Evolutionary conservation across 2,113 vertebrate genomes (phyloP), one percentile per base, ranked within the genome.

Genomic region (Echinops telfairi): DNA sequence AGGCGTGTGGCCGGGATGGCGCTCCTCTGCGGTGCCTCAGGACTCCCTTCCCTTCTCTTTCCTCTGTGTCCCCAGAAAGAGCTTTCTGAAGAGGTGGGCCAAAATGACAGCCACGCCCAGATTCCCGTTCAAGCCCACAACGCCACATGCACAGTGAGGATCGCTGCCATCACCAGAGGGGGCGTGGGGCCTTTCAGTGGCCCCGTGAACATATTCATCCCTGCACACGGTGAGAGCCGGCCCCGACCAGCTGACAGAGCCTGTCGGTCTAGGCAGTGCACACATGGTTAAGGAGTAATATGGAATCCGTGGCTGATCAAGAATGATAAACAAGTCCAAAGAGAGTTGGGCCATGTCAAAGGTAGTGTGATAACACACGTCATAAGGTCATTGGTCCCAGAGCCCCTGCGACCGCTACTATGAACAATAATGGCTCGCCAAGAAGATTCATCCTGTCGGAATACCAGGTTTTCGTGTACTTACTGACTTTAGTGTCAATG

Each of bases 121-220:
- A 91, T 98, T 92, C 95, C 98, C 0, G 91, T 98, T 78, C 80
- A 90, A 57, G 97, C 97, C 95, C 98, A 98, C 90, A 99, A 99
- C 0, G 97, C 98, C 83, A 99, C 98, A 0, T 99, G 98, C 97
- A 98, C 96, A 1, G 92, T 99, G 93, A 98, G 98, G 40, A 98
- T 99, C 47, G 99, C 99, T 0, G 99, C 99, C 0, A 71, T 98
- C 97, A 99, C 99, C 3, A 98, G 95, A 53, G 98, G 98, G 1
- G 99, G 99, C 4, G 97, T 98, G 25, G 99, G 99, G 53, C 98
- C 98, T 78, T 98, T 98, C 98, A 99, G 99, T 95, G 93, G 97
- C 15, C 98, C 98, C 0, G 97, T 98, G 94, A 96, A 95, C 53
- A 57, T 99, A 76, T 98, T 98, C 93, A 97, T 99, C 95, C 98